Evolutionary conservation across 2,888 invertebrate species (phyloP), one percentile per base, ranked within the genome.

Genomic region (Trisateles emortualis): DNA sequence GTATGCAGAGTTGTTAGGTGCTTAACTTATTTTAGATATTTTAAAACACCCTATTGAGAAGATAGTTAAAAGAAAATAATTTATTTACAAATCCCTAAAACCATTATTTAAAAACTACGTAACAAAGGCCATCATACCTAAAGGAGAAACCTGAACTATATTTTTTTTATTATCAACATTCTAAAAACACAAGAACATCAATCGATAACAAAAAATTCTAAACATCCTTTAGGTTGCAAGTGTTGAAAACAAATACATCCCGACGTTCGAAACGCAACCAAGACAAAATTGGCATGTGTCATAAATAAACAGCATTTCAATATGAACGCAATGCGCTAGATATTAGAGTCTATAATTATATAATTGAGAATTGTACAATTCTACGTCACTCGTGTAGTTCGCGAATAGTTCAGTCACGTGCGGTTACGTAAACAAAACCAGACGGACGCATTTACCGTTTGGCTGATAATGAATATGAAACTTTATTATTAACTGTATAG

Each of bases 351-450:
- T 33, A 63, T 53, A n/a, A n/a, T n/a, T n/a, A 60, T 52, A 62
- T 51, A 52, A 40, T 26, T 49, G 36, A 13, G 16, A 38, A 13
- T 49, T 38, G 41, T n/a, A 22, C 16, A 33, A 36, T 40, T 59
- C 41, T 51, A 49, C 41, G 38, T 56, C 48, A 26, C n/a, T 45
- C 19, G 9, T 40, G 49, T 54, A 26, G 58, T 59, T 56, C 35
- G 46, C 38, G 33, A 54, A 55, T 46, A 41, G 35, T 50, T 38
- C 40, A 72, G 70, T 73, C 77, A 76, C 75, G 76, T 76, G 77
- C 54, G 39, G 19, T 50, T 53, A 40, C 41, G 39, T 47, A 45
- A 46, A 54, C 14, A 43, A 47, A 51, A 47, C 30, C 26, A 61
- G 58, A 68, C 26, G 24, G 57, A 46, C 52, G 38, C 19, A 72